phyloP scores from a whole-genome alignment of 1,140 invertebrate species.

The Euwallacea similis region DNA sequence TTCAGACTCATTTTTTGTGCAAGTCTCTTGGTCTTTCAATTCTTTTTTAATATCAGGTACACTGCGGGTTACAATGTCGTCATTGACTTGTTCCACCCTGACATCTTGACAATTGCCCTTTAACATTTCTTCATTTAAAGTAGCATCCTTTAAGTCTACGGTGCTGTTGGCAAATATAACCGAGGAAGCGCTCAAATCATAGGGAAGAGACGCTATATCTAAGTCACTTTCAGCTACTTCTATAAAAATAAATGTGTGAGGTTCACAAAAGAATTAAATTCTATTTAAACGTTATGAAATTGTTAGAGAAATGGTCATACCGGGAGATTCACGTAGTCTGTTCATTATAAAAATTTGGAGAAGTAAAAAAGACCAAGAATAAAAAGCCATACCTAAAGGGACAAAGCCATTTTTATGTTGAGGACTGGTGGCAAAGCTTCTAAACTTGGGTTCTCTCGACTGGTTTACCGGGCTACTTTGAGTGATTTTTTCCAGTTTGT shows the following conservation, averaged over 20 bases:
- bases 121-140: constrained; percentile 71
- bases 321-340: too few relatives aligned
- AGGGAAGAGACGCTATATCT: constrained; percentile 8
- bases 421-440: constrained; percentile 54
- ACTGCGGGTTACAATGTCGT: constrained; percentile 49
- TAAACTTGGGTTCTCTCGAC: constrained; percentile 35
- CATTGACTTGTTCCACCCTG: constrained; percentile 56
- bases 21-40: constrained; percentile 51
- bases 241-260: constrained; percentile 9
- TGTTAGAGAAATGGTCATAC: too few relatives aligned
- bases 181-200: constrained; percentile 59
- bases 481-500: constrained; percentile 63
- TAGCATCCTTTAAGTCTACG: constrained; percentile 80
- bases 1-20: constrained; percentile 40
- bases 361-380: not conserved
- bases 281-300: not conserved
- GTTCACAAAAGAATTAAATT: not conserved
- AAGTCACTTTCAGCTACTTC: constrained; percentile 14
- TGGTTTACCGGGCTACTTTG: constrained; percentile 44
- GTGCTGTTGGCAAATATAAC: constrained; percentile 87
- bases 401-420: constrained; percentile 43
- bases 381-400: constrained; percentile 11
- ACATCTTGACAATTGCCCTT: constrained; percentile 55
- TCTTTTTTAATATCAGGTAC: constrained; percentile 51
- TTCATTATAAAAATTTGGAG: not conserved